A percentile compares a stretch with the other conserved stretches of the same genome.
These are phyloP conservation scores for Polymixis lichenea DNA, from an alignment of 2,888 invertebrate genomes.

Conservation along the genomic window DNA sequence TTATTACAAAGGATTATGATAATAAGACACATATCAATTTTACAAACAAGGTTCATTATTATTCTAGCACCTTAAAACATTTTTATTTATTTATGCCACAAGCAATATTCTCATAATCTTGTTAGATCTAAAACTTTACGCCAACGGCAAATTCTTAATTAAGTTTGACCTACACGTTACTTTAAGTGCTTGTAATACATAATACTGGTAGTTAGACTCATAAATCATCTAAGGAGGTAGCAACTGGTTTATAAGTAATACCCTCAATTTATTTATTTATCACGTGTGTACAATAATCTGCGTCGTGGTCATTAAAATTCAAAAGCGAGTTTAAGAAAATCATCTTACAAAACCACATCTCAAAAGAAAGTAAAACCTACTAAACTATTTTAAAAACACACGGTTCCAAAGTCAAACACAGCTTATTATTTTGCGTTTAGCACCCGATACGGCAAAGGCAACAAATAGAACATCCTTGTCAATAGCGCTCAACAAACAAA, in stretches of 20 bases:
- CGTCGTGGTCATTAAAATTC: conserved; percentile 27
- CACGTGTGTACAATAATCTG: conserved; percentile 30
- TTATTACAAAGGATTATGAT: conserved; percentile 33
- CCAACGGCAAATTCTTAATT: conserved; percentile 35
- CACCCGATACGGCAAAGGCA: conserved; percentile 62
- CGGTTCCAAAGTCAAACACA: conserved; percentile 35
- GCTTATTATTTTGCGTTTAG: conserved; percentile 60
- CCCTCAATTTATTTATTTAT: conserved; percentile 39
- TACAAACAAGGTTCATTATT: conserved; percentile 13
- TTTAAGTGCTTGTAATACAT: conserved; percentile 33
- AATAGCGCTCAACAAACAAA: conserved; percentile 77
- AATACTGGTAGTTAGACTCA: conserved; percentile 28
- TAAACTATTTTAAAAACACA: conserved; percentile 29
- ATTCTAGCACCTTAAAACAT: conserved; percentile 23
- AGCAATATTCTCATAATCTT: conserved; percentile 28
- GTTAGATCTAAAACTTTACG: conserved; percentile 24
- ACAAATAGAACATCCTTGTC: conserved; percentile 73
- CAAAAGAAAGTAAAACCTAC: conserved; percentile 44
- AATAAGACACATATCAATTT: conserved; percentile 10
- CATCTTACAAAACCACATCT: neutral
- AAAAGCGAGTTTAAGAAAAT: neutral
- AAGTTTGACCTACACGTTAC: conserved; percentile 37
- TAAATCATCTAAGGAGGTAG: conserved; percentile 44
- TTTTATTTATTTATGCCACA: conserved; percentile 29
- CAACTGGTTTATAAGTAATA: conserved; percentile 29